Evolutionary conservation across 2,797 vertebrate species (phyloP).

Genomic region (Rhabdophis nuchalis): DNA sequence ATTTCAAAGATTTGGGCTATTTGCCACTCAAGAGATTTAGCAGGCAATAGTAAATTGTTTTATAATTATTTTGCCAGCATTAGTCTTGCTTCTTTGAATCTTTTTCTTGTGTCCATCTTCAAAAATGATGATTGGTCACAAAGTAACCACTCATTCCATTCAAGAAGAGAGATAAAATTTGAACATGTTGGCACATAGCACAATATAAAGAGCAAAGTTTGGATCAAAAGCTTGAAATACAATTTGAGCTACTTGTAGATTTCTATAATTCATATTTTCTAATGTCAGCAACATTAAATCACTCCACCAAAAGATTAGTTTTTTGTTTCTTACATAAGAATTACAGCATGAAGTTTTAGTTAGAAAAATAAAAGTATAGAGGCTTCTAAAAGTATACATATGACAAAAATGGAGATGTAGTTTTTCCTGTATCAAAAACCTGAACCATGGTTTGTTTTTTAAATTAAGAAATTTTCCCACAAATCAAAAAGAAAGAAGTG

Average conservation of each 20-base stretch:
- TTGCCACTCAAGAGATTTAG: background rate
- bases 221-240: background rate
- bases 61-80: constrained; percentile 34
- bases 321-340: background rate
- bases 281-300: background rate
- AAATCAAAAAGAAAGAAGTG: background rate
- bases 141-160: constrained; percentile 1
- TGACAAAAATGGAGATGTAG: background rate
- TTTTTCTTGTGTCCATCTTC: constrained; percentile 5
- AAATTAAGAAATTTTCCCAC: background rate
- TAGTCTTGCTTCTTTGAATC: constrained; percentile 10
- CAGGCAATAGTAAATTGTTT: background rate
- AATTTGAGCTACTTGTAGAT: background rate
- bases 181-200: background rate
- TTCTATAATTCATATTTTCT: background rate
- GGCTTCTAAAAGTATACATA: background rate
- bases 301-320: background rate
- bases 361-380: background rate
- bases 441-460: background rate
- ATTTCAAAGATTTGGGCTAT: background rate
- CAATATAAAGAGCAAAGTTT: background rate
- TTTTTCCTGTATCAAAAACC: background rate
- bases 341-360: background rate
- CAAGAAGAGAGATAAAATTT: background rate
- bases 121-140: background rate